Base-by-base conservation (phyloP, 2,113 vertebrate species). In the Megatriorchis doriae region DNA sequence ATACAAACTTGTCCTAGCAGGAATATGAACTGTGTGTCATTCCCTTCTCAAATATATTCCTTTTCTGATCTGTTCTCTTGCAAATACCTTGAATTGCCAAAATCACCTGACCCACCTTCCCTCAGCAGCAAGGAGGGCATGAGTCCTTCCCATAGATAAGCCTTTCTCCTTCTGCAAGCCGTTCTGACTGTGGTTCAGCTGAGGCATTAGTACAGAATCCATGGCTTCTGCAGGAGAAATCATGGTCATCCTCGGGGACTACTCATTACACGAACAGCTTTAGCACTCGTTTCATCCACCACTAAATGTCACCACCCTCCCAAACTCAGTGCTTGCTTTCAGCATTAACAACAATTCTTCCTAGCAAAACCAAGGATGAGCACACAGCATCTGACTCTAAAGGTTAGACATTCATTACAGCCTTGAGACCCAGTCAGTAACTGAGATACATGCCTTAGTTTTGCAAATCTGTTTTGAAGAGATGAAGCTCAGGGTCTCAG, bases 1-100 rank as follows among this genome's bases (percentile, higher is more conserved):
- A 87, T 63, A 87, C 47, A 85, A 95, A 90, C 93, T 91, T 97
- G 96, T 85, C 81, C 47, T 68, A 67, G 90, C 95, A 96, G 56
- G 93, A 95, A 56, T 16, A 11, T 53, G 73, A 95, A 72, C 73
- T 82, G 34, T 38, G 67, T 81, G 84, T 93, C 73, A 36, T 75
- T 96, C 66, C 43, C 40, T 91, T 65, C 52, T 36, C 62, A 70
- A 94, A 81, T 16, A 65, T 19, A 58, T 9, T 89, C 20, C 22
- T 91, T 90, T 90, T 72, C 23, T 90, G 34, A n/a, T 38, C 18
- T 73, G 9, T 72, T 87, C 73, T 58, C 56, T 84, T 42, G 65
- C 47, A 95, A 94, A 91, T 38, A 93, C 40, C 47, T 85, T 45
- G 10, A 65, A 90, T 68, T 93, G 81, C 70, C 78, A 89, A 75